Conservation (phyloP, 2,888 invertebrate species). For the Gerosis bhagava region DNA sequence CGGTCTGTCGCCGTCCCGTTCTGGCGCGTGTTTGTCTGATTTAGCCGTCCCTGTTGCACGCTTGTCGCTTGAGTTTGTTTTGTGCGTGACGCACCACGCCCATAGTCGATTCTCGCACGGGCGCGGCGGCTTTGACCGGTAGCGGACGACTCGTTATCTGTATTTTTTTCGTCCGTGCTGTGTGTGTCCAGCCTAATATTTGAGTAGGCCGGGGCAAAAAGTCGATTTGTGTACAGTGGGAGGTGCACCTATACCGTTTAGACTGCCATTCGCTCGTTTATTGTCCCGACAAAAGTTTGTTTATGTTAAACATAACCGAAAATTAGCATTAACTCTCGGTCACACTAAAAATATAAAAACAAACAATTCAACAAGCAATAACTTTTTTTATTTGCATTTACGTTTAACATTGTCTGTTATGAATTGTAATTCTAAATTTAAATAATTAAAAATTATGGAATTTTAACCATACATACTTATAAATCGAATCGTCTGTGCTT, state of each 20-base stretch:
- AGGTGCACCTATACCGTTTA: slow-evolving; percentile 50
- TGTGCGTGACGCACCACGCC: slow-evolving; percentile 79
- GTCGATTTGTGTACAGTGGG: slow-evolving; percentile 65
- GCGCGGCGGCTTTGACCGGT: slow-evolving; percentile 72
- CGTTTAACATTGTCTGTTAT: too few relatives aligned
- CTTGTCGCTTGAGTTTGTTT: slow-evolving; percentile 72
- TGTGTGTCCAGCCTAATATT: slow-evolving; percentile 76
- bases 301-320: slow-evolving; percentile 18
- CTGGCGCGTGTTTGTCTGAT: slow-evolving; percentile 35
- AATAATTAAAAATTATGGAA: too few relatives aligned
- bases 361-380: too few relatives aligned
- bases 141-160: slow-evolving; percentile 74
- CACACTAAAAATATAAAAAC: background rate
- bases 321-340: slow-evolving; percentile 8
- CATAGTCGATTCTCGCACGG: slow-evolving; percentile 48
- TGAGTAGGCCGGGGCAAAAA: slow-evolving; percentile 67
- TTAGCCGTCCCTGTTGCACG: slow-evolving; percentile 53
- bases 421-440: too few relatives aligned
- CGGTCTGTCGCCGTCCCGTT: slow-evolving; percentile 55
- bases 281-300: slow-evolving; percentile 18
- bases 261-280: slow-evolving; percentile 36
- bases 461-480: too few relatives aligned
- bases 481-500: too few relatives aligned
- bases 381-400: too few relatives aligned
- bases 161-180: slow-evolving; percentile 58